Evolutionary conservation across 2,797 vertebrate genomes (phyloP), one percentile per base, ranked within the genome.

Genomic region (Zalophus californianus): DNA sequence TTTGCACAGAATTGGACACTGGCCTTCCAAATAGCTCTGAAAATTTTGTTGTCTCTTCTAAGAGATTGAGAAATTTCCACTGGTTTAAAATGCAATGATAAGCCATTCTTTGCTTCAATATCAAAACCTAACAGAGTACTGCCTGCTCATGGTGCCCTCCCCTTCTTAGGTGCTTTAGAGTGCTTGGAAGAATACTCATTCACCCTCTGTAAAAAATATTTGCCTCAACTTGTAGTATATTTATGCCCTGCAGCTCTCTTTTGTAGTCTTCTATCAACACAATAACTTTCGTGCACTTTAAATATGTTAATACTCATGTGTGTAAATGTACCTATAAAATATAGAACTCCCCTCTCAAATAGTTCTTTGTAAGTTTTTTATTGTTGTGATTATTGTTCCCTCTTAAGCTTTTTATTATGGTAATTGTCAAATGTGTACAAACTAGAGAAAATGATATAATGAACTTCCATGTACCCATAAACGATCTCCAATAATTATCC

Each of bases 21-120:
- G 14, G 58, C 58, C 18, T 77, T 88, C 90, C 23, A 62, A 60
- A 85, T 93, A 94, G 20, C 20, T 87, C 62, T 73, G 60, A 32
- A 79, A 91, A 84, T 72, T 64, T 35, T 78, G 8, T 91, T 41
- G 32, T 95, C 44, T 97, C 9, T 80, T 96, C 54, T 75, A 93
- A 80, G 75, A 94, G 56, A 83, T 95, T 44, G 85, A 23, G 18
- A n/a, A 72, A 0, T 73, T 94, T 80, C 23, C 56, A 18, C 7
- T 73, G n/a, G 21, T 62, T 88, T 95, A 72, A 93, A 56, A 50
- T 92, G 38, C 52, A 60, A 1, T 52, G 21, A 80, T 82, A 52
- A 70, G 18, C 27, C 27, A 1, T 85, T 70, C 35, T 60, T 91
- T 91, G 48, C 23, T 93, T 95, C 25, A 41, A 0, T 91, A 75